Conservation (phyloP, 2,113 vertebrate species). For the Butorides virescens region DNA sequence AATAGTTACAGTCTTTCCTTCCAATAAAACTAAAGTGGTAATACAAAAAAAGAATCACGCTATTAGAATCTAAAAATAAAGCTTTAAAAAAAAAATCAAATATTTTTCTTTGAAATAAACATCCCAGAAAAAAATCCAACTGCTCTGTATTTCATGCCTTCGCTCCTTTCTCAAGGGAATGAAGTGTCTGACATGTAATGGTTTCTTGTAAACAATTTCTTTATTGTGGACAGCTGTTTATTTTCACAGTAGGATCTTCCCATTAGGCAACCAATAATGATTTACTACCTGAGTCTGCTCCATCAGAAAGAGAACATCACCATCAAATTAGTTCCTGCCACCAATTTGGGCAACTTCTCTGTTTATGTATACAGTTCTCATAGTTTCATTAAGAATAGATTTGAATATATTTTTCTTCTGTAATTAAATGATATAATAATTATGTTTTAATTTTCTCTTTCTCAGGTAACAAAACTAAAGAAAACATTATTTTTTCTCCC, state of each 20-base stretch:
- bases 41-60: not conserved
- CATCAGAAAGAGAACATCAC: not conserved
- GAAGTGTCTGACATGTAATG: not conserved
- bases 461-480: not conserved
- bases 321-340: constrained; percentile 13
- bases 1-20: not conserved
- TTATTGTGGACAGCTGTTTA: constrained; percentile 49
- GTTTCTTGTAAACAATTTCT: constrained; percentile 39
- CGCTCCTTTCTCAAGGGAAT: not conserved
- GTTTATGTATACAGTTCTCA: not conserved
- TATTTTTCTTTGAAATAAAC: not conserved
- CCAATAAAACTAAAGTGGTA: not conserved
- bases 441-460: not conserved
- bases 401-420: not conserved
- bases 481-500: not conserved
- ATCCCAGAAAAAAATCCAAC: not conserved
- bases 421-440: not conserved
- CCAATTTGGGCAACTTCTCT: not conserved
- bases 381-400: not conserved
- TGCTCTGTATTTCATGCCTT: not conserved
- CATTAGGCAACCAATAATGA: constrained; percentile 32
- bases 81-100: not conserved
- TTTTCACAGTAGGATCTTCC: constrained; percentile 49
- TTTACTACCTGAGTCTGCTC: constrained; percentile 32
- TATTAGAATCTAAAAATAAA: not conserved